These are phyloP conservation scores for Alexandromys fortis DNA, from an alignment of 2,113 vertebrate genomes.

Conservation along the genomic window DNA sequence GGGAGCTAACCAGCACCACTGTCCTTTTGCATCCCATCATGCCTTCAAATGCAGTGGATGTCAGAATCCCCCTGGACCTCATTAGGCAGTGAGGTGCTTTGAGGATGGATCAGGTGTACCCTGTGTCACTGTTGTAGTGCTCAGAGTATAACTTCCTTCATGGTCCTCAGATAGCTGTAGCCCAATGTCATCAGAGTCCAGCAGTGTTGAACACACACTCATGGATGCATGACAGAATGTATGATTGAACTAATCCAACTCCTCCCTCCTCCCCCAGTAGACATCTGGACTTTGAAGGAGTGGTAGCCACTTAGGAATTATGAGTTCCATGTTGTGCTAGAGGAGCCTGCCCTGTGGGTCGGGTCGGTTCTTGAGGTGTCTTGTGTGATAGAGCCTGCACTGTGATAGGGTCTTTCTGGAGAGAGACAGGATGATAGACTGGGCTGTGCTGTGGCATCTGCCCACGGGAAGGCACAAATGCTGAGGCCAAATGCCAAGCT, in stretches of 20 bases:
- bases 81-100: neutral
- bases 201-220: too few species aligned
- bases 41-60: neutral
- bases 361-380: neutral
- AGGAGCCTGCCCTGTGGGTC: neutral
- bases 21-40: neutral
- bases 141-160: neutral
- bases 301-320: neutral
- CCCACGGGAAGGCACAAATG: neutral
- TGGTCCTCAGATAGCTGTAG: too few species aligned
- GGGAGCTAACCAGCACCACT: neutral
- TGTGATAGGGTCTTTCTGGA: neutral
- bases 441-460: neutral
- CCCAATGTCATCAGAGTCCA: neutral
- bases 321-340: too few species aligned
- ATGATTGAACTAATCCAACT: neutral
- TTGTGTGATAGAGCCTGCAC: neutral
- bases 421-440: neutral
- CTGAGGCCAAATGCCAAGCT: neutral
- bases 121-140: neutral
- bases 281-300: neutral
- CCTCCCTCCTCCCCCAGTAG: neutral
- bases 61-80: neutral
- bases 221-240: neutral
- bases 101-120: neutral